Evolutionary conservation across 2,888 invertebrate species (phyloP).

Genomic region (Thereva unica): DNA sequence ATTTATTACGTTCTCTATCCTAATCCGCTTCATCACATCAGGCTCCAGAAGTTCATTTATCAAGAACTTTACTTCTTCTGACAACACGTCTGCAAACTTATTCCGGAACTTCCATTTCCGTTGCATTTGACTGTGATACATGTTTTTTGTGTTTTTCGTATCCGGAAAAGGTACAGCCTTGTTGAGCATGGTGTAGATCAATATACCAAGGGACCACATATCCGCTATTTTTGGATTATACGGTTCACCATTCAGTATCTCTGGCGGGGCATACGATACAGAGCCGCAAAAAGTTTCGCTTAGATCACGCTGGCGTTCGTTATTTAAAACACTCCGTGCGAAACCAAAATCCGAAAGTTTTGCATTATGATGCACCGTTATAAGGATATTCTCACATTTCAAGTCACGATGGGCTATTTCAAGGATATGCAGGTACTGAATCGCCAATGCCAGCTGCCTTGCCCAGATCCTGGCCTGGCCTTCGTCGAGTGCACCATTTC

Average conservation of each 20-base stretch:
- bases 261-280: slow-evolving; percentile 86
- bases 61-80: slow-evolving; percentile 67
- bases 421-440: slow-evolving; percentile 73
- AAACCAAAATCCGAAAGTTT: slow-evolving; percentile 87
- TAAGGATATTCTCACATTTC: slow-evolving; percentile 80
- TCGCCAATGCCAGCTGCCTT: slow-evolving; percentile 66
- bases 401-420: slow-evolving; percentile 79
- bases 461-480: slow-evolving; percentile 72
- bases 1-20: slow-evolving; percentile 61
- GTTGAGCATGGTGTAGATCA: slow-evolving; percentile 82
- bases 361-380: slow-evolving; percentile 73
- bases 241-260: slow-evolving; percentile 75
- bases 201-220: slow-evolving; percentile 79
- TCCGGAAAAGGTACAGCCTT: slow-evolving; percentile 74
- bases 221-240: slow-evolving; percentile 75
- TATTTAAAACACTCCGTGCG: slow-evolving; percentile 58
- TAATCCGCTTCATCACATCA: slow-evolving; percentile 65
- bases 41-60: slow-evolving; percentile 71
- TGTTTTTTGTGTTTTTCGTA: slow-evolving; percentile 60
- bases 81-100: slow-evolving; percentile 64
- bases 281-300: slow-evolving; percentile 87
- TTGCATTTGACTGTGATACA: slow-evolving; percentile 61
- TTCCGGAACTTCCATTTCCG: slow-evolving; percentile 72
- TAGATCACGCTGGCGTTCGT: slow-evolving; percentile 58
- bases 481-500: slow-evolving; percentile 70